Evolutionary conservation across 1,140 invertebrate genomes (phyloP), one percentile per base, ranked within the genome.

Genomic region (Drosophila funebris): DNA sequence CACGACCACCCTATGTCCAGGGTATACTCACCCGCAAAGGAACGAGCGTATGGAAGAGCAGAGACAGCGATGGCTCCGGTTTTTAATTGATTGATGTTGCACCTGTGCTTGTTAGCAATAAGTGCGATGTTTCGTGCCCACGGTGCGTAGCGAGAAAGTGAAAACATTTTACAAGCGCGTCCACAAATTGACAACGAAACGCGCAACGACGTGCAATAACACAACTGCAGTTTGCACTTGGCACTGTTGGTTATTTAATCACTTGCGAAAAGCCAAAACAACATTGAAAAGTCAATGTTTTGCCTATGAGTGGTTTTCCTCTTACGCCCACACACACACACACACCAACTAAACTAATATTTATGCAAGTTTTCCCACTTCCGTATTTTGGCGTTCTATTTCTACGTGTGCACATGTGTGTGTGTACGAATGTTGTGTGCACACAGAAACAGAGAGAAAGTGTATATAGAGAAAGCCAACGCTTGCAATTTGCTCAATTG

Each of bases 111-210:
- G 57, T 9, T 67, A 37, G 61, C 58, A 66, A 41, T 70, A 74
- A 71, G 78, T 75, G 78, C 75, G 71, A 87, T 82, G 66, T 76
- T 69, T 82, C 78, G 74, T 82, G 78, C 60, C 82, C 82, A 73
- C 67, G 75, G 78, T 88, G 82, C 83, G 82, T 85, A 52, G 61
- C 82, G 83, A 82, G 71, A 85, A 85, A 85, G 82, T 87, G 82
- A 81, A 82, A 85, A 82, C 82, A 85, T 85, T 77, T 80, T 74
- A 44, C 48, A 29, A 68, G 44, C 31, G 56, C 54, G 53, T 62
- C 58, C n/a, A 18, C 37, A 18, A 57, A 64, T 63, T 81, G 79
- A 62, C 64, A 73, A 37, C 54, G n/a, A 33, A 64, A 69, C 53
- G 46, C 16, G 41, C 48, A 36, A 66, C 39, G 53, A 52, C 57